These are phyloP conservation scores for Onthophagus taurus DNA, from an alignment of 1,140 invertebrate genomes.

Conservation along the genomic window DNA sequence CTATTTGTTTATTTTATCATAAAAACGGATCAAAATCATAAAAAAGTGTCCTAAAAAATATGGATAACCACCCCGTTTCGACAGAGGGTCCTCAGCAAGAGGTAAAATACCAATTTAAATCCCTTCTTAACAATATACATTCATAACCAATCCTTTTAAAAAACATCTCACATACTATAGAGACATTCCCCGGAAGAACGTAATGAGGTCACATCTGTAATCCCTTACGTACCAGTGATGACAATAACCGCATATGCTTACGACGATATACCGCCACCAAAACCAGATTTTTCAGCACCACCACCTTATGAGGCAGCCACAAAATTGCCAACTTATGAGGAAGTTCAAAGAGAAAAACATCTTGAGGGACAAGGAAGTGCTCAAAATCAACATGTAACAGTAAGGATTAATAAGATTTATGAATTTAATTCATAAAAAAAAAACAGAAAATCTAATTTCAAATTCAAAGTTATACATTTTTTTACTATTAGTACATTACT, in stretches of 20 bases:
- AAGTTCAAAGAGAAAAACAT: conserved; percentile 77
- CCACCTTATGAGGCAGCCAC: conserved; percentile 75
- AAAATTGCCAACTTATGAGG: conserved; percentile 82
- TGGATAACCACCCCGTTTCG: no score
- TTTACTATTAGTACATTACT: background rate
- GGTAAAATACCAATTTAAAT: no score
- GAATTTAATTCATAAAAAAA: no score
- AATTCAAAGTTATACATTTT: background rate
- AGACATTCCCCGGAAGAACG: no score
- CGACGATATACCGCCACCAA: conserved; percentile 64
- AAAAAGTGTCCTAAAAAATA: no score
- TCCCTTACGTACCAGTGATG: background rate
- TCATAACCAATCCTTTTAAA: no score
- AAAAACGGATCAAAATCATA: no score
- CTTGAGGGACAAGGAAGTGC: conserved; percentile 50
- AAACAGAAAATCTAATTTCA: background rate
- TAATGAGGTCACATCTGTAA: conserved; percentile 6
- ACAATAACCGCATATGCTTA: background rate
- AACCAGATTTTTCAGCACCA: conserved; percentile 71
- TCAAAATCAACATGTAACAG: background rate
- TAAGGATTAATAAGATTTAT: background rate
- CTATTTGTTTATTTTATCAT: no score
- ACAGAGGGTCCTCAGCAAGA: no score
- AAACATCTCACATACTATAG: no score
- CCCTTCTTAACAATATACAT: no score